Percentiles rank a stretch among this genome's conserved stretches.
These are phyloP conservation scores for Lasioglossum albipes DNA, from an alignment of 1,140 invertebrate species.

Conservation along the genomic window DNA sequence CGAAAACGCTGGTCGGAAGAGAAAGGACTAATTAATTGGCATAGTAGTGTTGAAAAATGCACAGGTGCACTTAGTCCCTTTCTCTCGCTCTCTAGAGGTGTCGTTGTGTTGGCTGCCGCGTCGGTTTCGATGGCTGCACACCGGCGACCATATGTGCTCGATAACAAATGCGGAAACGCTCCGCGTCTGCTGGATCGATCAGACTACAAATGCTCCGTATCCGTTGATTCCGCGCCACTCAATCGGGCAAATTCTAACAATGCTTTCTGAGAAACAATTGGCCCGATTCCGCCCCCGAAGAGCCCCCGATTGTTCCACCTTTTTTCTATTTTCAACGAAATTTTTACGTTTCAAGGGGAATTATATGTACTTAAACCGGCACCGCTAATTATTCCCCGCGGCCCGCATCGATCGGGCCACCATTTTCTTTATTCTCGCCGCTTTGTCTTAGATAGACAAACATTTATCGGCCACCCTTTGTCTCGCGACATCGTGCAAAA, in stretches of 20 bases:
- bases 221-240: background rate
- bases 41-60: constrained; percentile 49
- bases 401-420: background rate
- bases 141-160: constrained; percentile 2
- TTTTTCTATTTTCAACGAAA: background rate
- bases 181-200: constrained; percentile 17
- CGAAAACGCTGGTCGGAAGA: constrained; percentile 30
- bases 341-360: background rate
- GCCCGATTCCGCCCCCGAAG: background rate
- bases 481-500: too few relatives aligned
- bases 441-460: too few relatives aligned
- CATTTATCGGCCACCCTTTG: too few relatives aligned
- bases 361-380: background rate
- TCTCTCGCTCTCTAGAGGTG: background rate
- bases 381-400: background rate
- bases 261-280: constrained; percentile 15
- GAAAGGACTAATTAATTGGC: constrained; percentile 54
- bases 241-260: background rate
- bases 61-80: constrained; percentile 27
- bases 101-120: constrained; percentile 7
- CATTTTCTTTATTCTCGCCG: too few relatives aligned
- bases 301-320: background rate
- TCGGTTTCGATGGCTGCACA: constrained; percentile 13
- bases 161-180: constrained; percentile 30
- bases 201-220: constrained; percentile 15